Base-by-base conservation (phyloP, 2,797 vertebrate species). In the Bradypus variegatus region DNA sequence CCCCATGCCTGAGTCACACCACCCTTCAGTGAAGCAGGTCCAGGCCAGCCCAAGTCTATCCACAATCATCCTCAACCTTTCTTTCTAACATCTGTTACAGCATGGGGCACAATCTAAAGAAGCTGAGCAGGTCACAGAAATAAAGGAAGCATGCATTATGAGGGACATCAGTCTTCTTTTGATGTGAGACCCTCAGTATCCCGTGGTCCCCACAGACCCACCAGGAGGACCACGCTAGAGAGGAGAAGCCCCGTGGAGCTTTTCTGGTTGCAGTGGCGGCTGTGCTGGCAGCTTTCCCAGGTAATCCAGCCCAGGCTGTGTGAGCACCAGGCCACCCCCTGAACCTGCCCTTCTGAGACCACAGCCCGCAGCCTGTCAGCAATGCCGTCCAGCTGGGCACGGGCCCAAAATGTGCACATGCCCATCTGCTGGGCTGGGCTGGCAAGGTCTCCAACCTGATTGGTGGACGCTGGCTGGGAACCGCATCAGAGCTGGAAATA, bases 291-390 rank as follows among this genome's bases (percentile, higher is more conserved):
- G n/a, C 88, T 70, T 79, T 86, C 94, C 88, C 38, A 15, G 50
- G 58, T 90, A 95, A 95, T 94, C 96, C 90, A 87, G 94, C 93
- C 77, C 64, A 82, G 95, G 89, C 91, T 92, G 77, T 62, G 92
- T 96, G 93, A 96, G 94, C 93, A 93, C 82, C 2, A 27, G 86
- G 50, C 95, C 95, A 95, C 90, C 94, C 94, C 94, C 95, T 96
- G 86, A 94, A 95, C 83, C 91, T 94, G 87, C 94, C 94, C 92
- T 92, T 92, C 19, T n/a, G 50, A 94, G 95, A 91, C 93, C 95
- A 97, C 86, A 96, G 92, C 85, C 95, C 78, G 60, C 88, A 96
- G 94, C 65, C 86, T 94, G 96, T 93, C 91, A 94, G 91, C 84
- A 94, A 72, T 48, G 86, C 94, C 85, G 77, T 92, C 89, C 96